Evolutionary conservation across 1,140 invertebrate species (phyloP).

Genomic region (Augochlora pura): DNA sequence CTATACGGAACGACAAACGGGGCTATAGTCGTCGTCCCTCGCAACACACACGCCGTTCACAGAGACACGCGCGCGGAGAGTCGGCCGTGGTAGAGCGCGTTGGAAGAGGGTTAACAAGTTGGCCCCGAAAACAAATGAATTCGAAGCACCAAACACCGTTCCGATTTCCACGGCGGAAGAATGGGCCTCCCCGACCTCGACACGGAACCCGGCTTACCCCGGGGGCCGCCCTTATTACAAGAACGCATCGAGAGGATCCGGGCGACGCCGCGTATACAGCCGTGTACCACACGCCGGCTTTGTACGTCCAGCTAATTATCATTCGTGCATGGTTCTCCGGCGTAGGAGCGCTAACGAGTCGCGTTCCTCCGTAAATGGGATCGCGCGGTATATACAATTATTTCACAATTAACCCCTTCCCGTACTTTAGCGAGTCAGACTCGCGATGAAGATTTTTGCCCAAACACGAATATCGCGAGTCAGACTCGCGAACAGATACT

Average conservation of each 20-base stretch:
- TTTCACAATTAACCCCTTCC: no score
- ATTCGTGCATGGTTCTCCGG: conserved; percentile 41
- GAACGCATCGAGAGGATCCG: conserved; percentile 26
- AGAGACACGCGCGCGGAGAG: background rate
- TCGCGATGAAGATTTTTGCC: no score
- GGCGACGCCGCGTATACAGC: conserved; percentile 13
- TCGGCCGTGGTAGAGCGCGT: no score
- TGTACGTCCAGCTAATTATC: conserved; percentile 55
- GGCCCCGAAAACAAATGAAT: conserved; percentile 31
- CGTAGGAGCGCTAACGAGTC: conserved; percentile 56
- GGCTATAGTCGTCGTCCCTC: no score
- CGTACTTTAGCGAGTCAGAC: no score
- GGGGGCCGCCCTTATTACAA: conserved; percentile 23
- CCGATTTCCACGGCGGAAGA: conserved; percentile 39
- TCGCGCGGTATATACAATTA: conserved; percentile 8
- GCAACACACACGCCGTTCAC: no score
- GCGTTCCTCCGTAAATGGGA: conserved; percentile 52
- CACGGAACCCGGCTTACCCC: conserved; percentile 12
- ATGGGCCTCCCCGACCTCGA: conserved; percentile 34
- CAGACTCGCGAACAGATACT: no score
- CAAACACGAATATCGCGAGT: no score
- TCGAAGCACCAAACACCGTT: conserved; percentile 29
- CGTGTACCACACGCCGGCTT: conserved; percentile 12
- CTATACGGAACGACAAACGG: no score
- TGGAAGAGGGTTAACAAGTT: conserved; percentile 33